Evolutionary conservation across 1,140 invertebrate species (phyloP), one percentile per base, ranked within the genome.

Genomic region (Cotesia typhae): DNA sequence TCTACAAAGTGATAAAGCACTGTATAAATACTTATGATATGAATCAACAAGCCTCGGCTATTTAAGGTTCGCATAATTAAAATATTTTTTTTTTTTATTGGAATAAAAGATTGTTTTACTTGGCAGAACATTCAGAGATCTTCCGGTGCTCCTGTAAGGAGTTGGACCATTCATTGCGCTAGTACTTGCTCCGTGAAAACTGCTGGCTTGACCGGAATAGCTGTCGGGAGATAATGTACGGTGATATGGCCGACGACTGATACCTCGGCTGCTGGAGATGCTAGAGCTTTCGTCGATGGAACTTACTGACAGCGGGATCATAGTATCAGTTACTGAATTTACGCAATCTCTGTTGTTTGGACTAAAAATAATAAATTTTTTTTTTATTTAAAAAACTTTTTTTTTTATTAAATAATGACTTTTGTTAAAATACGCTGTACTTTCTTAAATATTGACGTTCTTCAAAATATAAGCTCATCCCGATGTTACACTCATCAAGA

Each of bases 281-380:
- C 28, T 28, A 1, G 72, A 28, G n/a, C 68, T 76, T 20, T 78
- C 78, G 14, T 76, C 76, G 17, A 76, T 55, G 6, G 79, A 72
- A 74, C 76, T 80, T 17, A 79, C 76, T 28, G 75, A 75, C 67
- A 79, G 20, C 7, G 74, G 36, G 53, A 71, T 63, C 14, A 63
- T 59, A 55, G 60, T 75, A 38, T 74, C 75, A 14, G 78, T 80
- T 20, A 74, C 73, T 4, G 74, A 74, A 79, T 78, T 71, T 14
- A 80, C 79, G 71, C 89, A 90, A 76, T 88, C 88, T 17, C 83
- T 84, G 67, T 83, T 84, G 71, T 86, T 89, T 3, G 89, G 88
- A 76, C 89, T 90, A 75, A 9, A 83, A 85, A 67, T 67, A 55
- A 67, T 47, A n/a, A 20, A 57, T 55, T 14, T 20, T 12, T n/a